phyloP scores from a whole-genome alignment of 2,888 invertebrate species.

The Aromia moschata region DNA sequence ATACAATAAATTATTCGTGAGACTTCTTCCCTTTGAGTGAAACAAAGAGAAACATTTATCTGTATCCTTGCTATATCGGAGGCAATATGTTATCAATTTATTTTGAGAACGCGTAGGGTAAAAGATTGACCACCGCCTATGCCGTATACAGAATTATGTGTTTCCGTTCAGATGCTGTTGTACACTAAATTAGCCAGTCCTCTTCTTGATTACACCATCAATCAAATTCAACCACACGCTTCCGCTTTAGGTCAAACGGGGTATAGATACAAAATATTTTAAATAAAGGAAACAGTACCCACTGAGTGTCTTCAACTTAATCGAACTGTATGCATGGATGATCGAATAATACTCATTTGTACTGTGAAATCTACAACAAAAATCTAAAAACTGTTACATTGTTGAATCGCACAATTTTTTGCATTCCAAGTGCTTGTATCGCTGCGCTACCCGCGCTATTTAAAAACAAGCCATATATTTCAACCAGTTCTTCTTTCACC shows the following conservation, averaged over 20 bases:
- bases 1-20: conserved; percentile 36
- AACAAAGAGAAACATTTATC: conserved; percentile 40
- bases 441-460: too few species aligned
- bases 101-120: conserved; percentile 38
- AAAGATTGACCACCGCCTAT: conserved; percentile 45
- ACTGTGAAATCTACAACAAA: too few species aligned
- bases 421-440: too few species aligned
- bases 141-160: conserved; percentile 49
- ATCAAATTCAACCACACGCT: conserved; percentile 56
- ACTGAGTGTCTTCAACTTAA: not conserved
- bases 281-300: conserved; percentile 13
- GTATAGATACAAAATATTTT: conserved; percentile 36
- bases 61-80: conserved; percentile 35
- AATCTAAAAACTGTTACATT: too few species aligned
- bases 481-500: too few species aligned
- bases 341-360: not conserved
- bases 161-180: conserved; percentile 49
- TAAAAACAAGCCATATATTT: too few species aligned
- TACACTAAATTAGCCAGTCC: conserved; percentile 50
- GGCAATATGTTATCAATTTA: conserved; percentile 41
- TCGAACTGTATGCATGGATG: not conserved
- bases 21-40: conserved; percentile 37
- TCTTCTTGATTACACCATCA: conserved; percentile 56
- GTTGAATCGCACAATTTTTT: too few species aligned
- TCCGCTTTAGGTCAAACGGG: conserved; percentile 29